These are phyloP conservation scores for Leucopsar rothschildi DNA, from an alignment of 2,113 vertebrate genomes.

Conservation along the genomic window DNA sequence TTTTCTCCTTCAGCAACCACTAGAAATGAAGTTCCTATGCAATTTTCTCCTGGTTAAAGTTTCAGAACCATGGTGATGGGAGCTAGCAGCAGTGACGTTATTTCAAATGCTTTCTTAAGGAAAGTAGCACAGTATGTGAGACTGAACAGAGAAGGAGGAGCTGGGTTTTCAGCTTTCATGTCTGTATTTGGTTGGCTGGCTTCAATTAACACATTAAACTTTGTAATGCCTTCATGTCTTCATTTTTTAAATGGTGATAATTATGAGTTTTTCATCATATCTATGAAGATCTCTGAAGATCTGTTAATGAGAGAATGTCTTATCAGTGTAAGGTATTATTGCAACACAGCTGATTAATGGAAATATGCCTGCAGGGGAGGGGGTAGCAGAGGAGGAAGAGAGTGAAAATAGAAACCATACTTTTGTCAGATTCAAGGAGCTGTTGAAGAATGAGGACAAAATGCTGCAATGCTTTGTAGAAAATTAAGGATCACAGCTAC, in stretches of 20 bases:
- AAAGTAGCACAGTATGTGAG: not conserved
- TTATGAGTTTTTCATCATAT: not conserved
- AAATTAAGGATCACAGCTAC: slow-evolving; percentile 49
- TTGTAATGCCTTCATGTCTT: not conserved
- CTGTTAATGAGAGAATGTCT: not conserved
- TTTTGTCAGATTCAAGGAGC: slow-evolving; percentile 44
- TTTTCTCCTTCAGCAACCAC: not conserved
- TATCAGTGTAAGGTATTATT: slow-evolving; percentile 13
- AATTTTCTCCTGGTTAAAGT: not conserved
- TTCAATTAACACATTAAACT: not conserved
- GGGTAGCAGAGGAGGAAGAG: not conserved
- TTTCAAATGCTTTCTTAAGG: not conserved
- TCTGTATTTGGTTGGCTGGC: not conserved
- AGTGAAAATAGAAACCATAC: slow-evolving; percentile 53
- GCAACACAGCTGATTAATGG: not conserved
- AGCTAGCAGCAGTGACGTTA: not conserved
- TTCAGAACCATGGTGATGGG: not conserved
- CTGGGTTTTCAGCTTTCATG: not conserved
- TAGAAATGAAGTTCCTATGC: not conserved
- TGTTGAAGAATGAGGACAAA: slow-evolving; percentile 52
- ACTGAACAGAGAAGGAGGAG: not conserved
- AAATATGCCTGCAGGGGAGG: not conserved
- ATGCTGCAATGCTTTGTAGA: slow-evolving; percentile 25
- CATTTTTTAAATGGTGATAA: not conserved
- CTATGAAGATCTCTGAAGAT: not conserved